phyloP scores from a whole-genome alignment of 1,140 invertebrate genomes.

The Liolophura sinensis region DNA sequence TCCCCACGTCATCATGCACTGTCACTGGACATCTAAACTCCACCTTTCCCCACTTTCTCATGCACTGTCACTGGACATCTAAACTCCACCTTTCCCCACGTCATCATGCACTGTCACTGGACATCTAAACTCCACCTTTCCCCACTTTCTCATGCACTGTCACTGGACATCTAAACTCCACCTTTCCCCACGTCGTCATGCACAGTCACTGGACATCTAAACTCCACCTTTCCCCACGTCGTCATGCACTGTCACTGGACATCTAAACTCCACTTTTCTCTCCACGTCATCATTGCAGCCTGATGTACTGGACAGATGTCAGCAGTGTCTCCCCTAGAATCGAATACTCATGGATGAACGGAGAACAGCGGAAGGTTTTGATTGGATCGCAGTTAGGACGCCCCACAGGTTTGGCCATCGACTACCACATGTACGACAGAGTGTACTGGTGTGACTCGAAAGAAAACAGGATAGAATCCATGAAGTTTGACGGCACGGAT shows the following conservation, averaged over 20 bases:
- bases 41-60: no score
- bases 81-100: no score
- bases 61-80: background rate
- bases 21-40: background rate
- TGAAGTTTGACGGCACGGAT: constrained; percentile 81
- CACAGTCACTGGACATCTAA: background rate
- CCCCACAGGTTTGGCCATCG: constrained; percentile 86
- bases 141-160: background rate
- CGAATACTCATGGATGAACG: constrained; percentile 87
- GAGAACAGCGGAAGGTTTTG: constrained; percentile 78
- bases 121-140: no score
- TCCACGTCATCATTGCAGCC: constrained; percentile 62
- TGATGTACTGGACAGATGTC: constrained; percentile 88
- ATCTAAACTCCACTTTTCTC: no score
- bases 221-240: constrained; percentile 1
- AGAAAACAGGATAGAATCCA: constrained; percentile 87
- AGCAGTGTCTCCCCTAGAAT: constrained; percentile 73
- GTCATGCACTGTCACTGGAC: background rate
- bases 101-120: constrained; percentile 11
- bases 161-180: background rate
- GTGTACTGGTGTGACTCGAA: constrained; percentile 97
- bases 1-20: constrained; percentile 7
- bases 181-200: constrained; percentile 8
- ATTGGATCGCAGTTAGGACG: constrained; percentile 79
- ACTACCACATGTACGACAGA: constrained; percentile 79